Evolutionary conservation across 2,113 vertebrate species (phyloP).

Genomic region (Solea senegalensis): DNA sequence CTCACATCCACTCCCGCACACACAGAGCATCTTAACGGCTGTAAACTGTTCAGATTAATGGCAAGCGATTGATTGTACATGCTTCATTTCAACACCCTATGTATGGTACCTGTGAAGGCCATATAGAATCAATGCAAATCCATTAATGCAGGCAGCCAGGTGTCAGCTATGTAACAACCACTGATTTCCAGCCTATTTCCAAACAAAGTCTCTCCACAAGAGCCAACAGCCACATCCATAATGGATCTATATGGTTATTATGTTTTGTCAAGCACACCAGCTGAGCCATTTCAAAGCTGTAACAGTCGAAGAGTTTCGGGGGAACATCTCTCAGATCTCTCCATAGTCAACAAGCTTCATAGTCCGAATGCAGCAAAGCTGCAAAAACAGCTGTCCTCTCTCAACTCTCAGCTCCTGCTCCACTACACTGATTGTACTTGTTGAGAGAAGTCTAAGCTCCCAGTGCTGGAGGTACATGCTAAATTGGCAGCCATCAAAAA

Average conservation of each 20-base stretch:
- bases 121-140: conserved; percentile 66
- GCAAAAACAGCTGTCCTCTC: conserved; percentile 35
- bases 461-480: conserved; percentile 30
- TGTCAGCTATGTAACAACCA: conserved; percentile 60
- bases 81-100: conserved; percentile 54
- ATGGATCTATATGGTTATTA: conserved; percentile 55
- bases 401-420: conserved; percentile 26
- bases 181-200: conserved; percentile 61
- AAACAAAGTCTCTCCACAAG: conserved; percentile 58
- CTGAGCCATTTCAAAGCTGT: conserved; percentile 19
- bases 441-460: conserved; percentile 26
- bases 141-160: conserved; percentile 66
- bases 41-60: conserved; percentile 53
- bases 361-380: conserved; percentile 10
- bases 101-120: conserved; percentile 59
- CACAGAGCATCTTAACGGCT: conserved; percentile 45
- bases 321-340: conserved; percentile 35
- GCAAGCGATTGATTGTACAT: conserved; percentile 46
- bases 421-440: conserved; percentile 35
- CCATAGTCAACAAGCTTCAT: conserved; percentile 14
- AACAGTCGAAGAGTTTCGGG: conserved; percentile 22
- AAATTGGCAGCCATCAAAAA: conserved; percentile 54
- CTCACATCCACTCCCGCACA: conserved; percentile 27
- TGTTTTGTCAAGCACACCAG: conserved; percentile 56
- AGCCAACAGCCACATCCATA: conserved; percentile 54